A percentile compares a stretch with the other conserved stretches of the same genome.
These are phyloP conservation scores for Drosophila anceps DNA, from an alignment of 2,888 invertebrate species.

Conservation along the genomic window DNA sequence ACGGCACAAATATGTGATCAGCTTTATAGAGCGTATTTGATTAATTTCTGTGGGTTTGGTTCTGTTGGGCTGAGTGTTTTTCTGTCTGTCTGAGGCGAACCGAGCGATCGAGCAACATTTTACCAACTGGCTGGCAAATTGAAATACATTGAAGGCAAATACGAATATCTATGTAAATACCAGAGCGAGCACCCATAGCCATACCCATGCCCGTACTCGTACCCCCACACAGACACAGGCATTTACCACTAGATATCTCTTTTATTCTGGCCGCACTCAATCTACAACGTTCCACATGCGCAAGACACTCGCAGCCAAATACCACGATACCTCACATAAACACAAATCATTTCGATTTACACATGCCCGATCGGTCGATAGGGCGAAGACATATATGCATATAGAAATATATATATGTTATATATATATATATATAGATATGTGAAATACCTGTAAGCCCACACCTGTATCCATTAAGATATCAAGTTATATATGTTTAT, in stretches of 20 bases:
- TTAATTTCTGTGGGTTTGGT: slow-evolving; percentile 15
- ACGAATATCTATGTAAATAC: slow-evolving; percentile 40
- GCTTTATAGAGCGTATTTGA: slow-evolving; percentile 25
- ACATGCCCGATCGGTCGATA: slow-evolving; percentile 48
- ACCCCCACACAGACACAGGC: slow-evolving; percentile 8
- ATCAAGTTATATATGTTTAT: background rate
- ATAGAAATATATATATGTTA: slow-evolving; percentile 13
- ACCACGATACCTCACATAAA: slow-evolving; percentile 9
- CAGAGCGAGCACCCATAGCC: slow-evolving; percentile 22
- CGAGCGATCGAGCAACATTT: slow-evolving; percentile 73
- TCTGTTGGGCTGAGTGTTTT: slow-evolving; percentile 17
- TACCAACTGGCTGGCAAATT: slow-evolving; percentile 69
- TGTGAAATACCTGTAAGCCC: background rate
- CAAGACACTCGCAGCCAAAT: slow-evolving; percentile 18
- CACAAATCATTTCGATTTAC: slow-evolving; percentile 50
- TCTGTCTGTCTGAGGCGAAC: slow-evolving; percentile 55
- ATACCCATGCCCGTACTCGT: slow-evolving; percentile 8
- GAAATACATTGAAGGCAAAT: slow-evolving; percentile 44
- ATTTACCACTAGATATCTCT: slow-evolving; percentile 32
- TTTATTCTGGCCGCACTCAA: slow-evolving; percentile 19
- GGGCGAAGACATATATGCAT: background rate
- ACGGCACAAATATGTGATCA: slow-evolving; percentile 25
- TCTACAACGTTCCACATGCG: slow-evolving; percentile 14
- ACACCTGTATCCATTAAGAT: slow-evolving; percentile 8
- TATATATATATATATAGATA: slow-evolving; percentile 9